A percentile compares a stretch with the other conserved stretches of the same genome.
Evolutionary conservation across 2,797 vertebrate species (phyloP).

Genomic region (Sitta carolinensis): DNA sequence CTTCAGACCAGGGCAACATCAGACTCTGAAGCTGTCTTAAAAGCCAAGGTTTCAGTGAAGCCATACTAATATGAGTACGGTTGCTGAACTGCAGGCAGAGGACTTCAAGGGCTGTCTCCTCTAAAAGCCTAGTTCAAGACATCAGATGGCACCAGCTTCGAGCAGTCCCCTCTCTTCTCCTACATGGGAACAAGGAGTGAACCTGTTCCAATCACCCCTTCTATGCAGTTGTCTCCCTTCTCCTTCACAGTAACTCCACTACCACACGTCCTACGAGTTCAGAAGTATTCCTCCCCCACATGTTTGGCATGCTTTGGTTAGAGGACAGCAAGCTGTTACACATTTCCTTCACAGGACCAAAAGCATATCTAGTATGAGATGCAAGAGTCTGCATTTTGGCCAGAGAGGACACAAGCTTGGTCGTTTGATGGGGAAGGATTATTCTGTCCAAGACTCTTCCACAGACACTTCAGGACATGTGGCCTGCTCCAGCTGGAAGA

Average conservation of each 20-base stretch:
- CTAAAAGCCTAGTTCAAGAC: not conserved
- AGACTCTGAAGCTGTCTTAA: not conserved
- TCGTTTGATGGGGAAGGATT: not conserved
- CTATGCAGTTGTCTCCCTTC: not conserved
- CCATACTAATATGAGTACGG: rapidly evolving
- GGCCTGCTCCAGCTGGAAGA: not conserved
- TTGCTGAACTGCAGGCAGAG: not conserved
- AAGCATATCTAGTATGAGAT: not conserved
- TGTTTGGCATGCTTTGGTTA: rapidly evolving
- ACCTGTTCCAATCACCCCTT: not conserved
- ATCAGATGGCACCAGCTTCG: not conserved
- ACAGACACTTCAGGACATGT: not conserved
- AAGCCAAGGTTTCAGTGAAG: not conserved
- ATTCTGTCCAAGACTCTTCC: not conserved
- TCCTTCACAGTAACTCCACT: not conserved
- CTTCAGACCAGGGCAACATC: not conserved
- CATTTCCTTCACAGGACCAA: not conserved
- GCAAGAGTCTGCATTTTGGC: not conserved
- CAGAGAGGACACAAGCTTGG: not conserved
- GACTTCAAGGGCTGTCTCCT: not conserved
- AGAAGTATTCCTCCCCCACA: not conserved
- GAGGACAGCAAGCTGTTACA: not conserved
- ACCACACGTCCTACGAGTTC: rapidly evolving
- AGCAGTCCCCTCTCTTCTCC: not conserved
- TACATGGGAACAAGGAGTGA: rapidly evolving